phyloP scores from a whole-genome alignment of 2,113 vertebrate species.

The Natator depressus region DNA sequence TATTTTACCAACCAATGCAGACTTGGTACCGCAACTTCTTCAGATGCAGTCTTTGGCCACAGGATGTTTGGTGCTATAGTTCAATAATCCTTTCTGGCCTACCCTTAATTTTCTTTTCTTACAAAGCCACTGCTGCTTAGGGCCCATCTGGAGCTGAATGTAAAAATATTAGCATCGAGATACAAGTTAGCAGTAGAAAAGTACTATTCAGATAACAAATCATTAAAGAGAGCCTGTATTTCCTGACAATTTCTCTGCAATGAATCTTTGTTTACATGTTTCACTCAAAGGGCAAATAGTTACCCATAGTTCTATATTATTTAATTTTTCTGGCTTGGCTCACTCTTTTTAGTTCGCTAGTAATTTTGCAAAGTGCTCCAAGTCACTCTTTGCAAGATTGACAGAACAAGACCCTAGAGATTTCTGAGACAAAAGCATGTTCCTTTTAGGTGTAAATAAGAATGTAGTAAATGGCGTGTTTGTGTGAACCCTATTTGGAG shows the following conservation, averaged over 20 bases:
- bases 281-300: conserved; percentile 15
- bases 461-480: background rate
- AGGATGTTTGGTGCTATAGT: background rate
- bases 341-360: background rate
- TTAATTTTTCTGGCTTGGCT: background rate
- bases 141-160: background rate
- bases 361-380: background rate
- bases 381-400: background rate
- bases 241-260: background rate
- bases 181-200: background rate
- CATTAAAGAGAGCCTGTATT: background rate
- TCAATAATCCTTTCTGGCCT: background rate
- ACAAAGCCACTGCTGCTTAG: background rate
- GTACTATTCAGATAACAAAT: background rate
- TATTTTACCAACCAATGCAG: background rate
- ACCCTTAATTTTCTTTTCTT: background rate
- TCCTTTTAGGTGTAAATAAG: conserved; percentile 28
- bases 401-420: background rate
- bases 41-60: background rate
- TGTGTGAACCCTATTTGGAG: background rate
- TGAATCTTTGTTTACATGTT: conserved; percentile 26
- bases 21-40: background rate
- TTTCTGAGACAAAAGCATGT: background rate
- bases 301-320: background rate
- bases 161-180: background rate